A percentile compares a stretch with the other conserved stretches of the same genome.
phyloP scores from a whole-genome alignment of 2,797 vertebrate species.

The Ctenosaura bakeri region DNA sequence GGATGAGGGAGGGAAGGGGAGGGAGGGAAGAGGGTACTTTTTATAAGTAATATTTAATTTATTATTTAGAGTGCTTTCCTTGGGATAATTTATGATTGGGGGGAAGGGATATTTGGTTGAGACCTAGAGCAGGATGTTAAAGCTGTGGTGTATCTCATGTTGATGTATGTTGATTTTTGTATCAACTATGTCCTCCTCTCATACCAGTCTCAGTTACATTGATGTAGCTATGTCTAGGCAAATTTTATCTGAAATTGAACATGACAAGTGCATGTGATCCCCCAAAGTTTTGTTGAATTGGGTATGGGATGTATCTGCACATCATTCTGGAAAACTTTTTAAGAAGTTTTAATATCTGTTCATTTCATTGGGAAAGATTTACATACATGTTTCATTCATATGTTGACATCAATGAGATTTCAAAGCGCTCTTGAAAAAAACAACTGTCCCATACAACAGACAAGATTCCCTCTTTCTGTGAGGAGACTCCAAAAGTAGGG shows the following conservation, averaged over 20 bases:
- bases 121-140: conserved; percentile 82
- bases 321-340: neutral
- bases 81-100: conserved; percentile 87
- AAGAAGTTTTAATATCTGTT: neutral
- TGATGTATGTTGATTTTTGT: conserved; percentile 28
- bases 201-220: too few relatives aligned
- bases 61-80: conserved; percentile 89
- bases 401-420: neutral
- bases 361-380: neutral
- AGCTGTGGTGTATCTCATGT: conserved; percentile 76
- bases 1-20: conserved; percentile 63
- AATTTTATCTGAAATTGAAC: neutral
- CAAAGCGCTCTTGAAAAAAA: too few relatives aligned
- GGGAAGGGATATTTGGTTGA: conserved; percentile 79
- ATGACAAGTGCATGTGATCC: too few relatives aligned
- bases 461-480: neutral
- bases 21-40: conserved; percentile 78
- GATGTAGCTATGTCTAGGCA: neutral
- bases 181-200: neutral
- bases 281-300: neutral
- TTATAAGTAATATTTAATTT: conserved; percentile 95
- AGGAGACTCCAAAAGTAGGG: neutral
- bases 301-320: neutral
- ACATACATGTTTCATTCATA: neutral
- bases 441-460: neutral